phyloP scores from a whole-genome alignment of 1,140 invertebrate genomes.

The Lamellibrachia luymesi region DNA sequence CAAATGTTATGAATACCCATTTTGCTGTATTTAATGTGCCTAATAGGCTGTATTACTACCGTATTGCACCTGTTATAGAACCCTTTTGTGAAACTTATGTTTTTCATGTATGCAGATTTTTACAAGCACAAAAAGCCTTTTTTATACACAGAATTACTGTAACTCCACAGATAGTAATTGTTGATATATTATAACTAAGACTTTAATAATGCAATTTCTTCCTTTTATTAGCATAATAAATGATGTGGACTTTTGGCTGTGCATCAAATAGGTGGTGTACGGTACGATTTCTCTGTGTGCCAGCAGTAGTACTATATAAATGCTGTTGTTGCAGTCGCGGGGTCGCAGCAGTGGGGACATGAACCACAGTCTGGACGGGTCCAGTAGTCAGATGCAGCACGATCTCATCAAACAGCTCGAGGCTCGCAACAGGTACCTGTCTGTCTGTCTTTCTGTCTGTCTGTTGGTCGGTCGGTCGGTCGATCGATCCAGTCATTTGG shows the following conservation, averaged over 20 bases:
- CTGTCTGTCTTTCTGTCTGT: background rate
- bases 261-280: background rate
- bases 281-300: background rate
- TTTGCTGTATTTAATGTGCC: background rate
- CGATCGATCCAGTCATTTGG: no score
- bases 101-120: background rate
- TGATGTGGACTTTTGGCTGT: background rate
- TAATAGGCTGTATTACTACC: background rate
- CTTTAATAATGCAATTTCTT: no score
- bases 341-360: conserved; percentile 72
- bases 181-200: no score
- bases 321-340: conserved; percentile 35
- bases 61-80: background rate
- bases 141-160: background rate
- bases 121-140: background rate
- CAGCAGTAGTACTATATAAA: background rate
- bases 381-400: conserved; percentile 74
- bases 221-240: background rate
- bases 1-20: background rate
- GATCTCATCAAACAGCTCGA: conserved; percentile 92
- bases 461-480: no score
- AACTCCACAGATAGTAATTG: background rate
- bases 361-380: conserved; percentile 72
- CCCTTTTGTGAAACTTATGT: background rate
- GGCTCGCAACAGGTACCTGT: conserved; percentile 78